These are phyloP conservation scores for Cyprinodon variegatus DNA, from an alignment of 2,113 vertebrate species.

Conservation along the genomic window DNA sequence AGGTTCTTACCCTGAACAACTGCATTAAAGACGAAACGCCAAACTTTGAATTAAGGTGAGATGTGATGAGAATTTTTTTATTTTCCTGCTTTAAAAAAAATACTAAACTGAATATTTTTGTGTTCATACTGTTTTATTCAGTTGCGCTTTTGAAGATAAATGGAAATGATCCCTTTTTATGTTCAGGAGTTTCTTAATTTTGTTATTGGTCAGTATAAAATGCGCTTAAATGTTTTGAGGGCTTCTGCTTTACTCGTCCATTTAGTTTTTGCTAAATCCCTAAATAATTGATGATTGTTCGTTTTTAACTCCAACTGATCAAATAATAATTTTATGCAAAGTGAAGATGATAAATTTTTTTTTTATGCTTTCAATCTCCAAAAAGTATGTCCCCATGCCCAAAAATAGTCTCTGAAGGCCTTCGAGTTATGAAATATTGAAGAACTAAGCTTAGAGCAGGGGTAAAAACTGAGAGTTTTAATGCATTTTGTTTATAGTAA, in stretches of 20 bases:
- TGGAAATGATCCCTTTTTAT: background rate
- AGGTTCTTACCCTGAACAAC: background rate
- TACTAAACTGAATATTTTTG: background rate
- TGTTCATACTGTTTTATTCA: background rate
- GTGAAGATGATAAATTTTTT: background rate
- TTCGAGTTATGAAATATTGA: background rate
- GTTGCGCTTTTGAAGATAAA: background rate
- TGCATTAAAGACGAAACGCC: background rate
- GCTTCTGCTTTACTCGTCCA: background rate
- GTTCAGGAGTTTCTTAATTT: background rate
- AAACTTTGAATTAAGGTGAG: slow-evolving; percentile 45
- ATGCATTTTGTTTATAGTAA: background rate
- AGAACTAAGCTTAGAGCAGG: rapidly evolving
- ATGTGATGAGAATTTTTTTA: background rate
- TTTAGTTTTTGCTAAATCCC: background rate
- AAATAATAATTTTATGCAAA: background rate
- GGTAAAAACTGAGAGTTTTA: background rate
- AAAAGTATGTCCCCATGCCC: background rate
- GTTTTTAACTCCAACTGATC: background rate
- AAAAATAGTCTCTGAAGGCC: background rate
- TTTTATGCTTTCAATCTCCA: background rate
- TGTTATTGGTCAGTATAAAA: background rate
- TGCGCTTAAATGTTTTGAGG: background rate
- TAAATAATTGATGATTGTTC: background rate
- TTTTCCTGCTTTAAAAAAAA: background rate